phyloP scores from a whole-genome alignment of 2,888 invertebrate species.

The Ashinkailepas kermadecensis region DNA sequence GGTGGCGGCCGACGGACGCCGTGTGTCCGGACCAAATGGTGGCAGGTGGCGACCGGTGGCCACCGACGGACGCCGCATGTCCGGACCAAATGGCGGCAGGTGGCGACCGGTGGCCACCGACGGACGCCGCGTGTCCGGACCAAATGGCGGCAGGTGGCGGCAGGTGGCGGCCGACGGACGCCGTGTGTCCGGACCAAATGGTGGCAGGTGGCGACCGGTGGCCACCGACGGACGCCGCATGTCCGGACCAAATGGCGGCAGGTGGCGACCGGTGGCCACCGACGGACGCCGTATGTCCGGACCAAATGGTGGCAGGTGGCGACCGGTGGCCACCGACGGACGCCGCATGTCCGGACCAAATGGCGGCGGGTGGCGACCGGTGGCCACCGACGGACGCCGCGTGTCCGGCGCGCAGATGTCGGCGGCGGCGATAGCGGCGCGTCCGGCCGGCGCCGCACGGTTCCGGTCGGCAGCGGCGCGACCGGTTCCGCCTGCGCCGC shows the following conservation, averaged over 20 bases:
- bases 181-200: background rate
- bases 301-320: background rate
- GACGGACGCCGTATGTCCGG: background rate
- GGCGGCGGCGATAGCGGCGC: background rate
- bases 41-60: background rate
- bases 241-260: background rate
- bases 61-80: background rate
- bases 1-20: too few species aligned
- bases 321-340: too few species aligned
- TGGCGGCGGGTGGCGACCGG: background rate
- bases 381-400: background rate
- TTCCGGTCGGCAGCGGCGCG: background rate
- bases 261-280: background rate
- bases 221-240: background rate
- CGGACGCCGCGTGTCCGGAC: background rate
- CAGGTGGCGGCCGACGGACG: too few species aligned
- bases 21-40: background rate
- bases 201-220: background rate
- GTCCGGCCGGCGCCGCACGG: background rate
- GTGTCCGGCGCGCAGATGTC: constrained; percentile 17
- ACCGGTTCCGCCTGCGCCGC: background rate
- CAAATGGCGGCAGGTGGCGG: background rate
- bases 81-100: background rate
- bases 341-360: background rate
- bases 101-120: background rate